A percentile compares a stretch with the other conserved stretches of the same genome.
phyloP scores from a whole-genome alignment of 2,113 vertebrate species.

The Sturnira hondurensis region DNA sequence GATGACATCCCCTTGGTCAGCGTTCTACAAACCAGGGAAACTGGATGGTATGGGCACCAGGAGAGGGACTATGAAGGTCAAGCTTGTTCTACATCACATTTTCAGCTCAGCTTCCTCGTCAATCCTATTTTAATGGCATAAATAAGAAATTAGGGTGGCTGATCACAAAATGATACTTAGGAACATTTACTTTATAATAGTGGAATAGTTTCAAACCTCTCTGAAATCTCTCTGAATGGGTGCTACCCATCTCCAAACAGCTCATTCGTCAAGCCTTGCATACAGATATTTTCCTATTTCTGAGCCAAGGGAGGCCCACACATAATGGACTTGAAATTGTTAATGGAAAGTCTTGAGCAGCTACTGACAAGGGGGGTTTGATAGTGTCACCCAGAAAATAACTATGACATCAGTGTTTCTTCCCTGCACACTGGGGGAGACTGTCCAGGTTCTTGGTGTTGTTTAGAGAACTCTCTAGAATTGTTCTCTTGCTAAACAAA shows the following conservation, averaged over 20 bases:
- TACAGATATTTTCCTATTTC: background rate
- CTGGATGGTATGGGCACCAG: background rate
- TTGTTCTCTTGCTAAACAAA: background rate
- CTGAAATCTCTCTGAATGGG: background rate
- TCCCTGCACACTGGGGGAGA: background rate
- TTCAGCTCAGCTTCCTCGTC: background rate
- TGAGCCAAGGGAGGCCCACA: background rate
- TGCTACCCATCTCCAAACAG: background rate
- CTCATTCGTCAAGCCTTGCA: background rate
- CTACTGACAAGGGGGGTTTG: background rate
- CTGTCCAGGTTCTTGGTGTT: background rate
- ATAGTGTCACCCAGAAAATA: background rate
- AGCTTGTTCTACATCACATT: background rate
- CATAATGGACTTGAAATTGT: background rate
- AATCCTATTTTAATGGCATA: background rate
- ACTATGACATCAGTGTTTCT: background rate
- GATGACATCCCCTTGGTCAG: background rate
- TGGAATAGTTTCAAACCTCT: background rate
- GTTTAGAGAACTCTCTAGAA: background rate
- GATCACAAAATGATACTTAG: background rate
- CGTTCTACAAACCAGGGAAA: background rate
- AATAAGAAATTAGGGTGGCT: background rate
- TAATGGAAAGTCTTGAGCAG: background rate
- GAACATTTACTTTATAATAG: background rate
- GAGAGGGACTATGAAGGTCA: background rate